phyloP scores from a whole-genome alignment of 2,113 vertebrate genomes.

The Zosterops borbonicus region DNA sequence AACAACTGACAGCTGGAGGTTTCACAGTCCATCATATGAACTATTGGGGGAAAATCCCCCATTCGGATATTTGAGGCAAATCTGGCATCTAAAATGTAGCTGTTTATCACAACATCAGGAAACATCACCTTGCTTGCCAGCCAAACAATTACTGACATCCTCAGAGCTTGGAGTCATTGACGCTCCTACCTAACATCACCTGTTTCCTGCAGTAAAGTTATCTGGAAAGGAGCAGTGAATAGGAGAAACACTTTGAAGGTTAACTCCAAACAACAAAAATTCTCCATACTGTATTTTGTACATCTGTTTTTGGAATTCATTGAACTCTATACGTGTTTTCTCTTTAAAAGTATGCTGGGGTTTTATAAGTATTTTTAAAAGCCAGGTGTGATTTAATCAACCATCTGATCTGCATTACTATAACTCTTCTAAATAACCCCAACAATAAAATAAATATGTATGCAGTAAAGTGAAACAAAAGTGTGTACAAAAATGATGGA shows the following conservation, averaged over 20 bases:
- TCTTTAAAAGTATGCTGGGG: background rate
- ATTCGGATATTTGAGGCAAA: background rate
- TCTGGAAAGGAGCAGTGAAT: background rate
- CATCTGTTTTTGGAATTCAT: background rate
- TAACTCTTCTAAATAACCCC: background rate
- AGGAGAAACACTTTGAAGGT: background rate
- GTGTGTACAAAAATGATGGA: background rate
- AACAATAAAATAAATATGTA: background rate
- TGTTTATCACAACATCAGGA: background rate
- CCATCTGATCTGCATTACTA: background rate
- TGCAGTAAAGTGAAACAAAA: background rate
- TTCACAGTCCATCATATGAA: background rate
- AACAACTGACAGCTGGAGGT: background rate
- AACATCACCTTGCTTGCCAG: background rate
- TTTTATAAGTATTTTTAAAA: slow-evolving; percentile 31
- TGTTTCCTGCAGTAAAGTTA: background rate
- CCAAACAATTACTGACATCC: background rate
- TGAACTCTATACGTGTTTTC: background rate
- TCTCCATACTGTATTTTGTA: background rate
- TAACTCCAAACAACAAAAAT: background rate
- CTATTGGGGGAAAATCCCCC: background rate
- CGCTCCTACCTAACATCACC: background rate
- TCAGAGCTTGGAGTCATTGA: background rate
- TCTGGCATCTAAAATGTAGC: background rate
- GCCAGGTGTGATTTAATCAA: slow-evolving; percentile 39